Evolutionary conservation across 2,113 vertebrate genomes (phyloP), one percentile per base, ranked within the genome.

Genomic region (Xerus inauris): DNA sequence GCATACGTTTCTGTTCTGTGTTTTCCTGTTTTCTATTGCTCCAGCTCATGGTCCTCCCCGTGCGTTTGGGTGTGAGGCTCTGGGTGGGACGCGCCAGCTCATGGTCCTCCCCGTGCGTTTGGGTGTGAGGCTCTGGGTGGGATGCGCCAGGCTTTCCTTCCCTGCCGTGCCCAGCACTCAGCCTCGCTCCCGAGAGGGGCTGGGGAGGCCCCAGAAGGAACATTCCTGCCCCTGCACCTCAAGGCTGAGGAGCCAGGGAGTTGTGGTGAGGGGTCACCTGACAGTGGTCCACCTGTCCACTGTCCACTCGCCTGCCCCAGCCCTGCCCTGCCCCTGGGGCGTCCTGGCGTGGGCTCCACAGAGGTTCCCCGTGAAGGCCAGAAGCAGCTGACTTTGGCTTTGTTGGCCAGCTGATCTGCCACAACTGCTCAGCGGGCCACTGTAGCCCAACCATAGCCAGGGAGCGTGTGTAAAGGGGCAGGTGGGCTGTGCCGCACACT

Each of bases 11-110:
- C n/a, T n/a, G n/a, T n/a, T n/a, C n/a, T n/a, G n/a, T n/a, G n/a
- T n/a, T n/a, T n/a, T n/a, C n/a, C n/a, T n/a, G n/a, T n/a, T n/a
- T 49, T 17, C 20, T 0, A 0, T 14, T 0, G 0, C 6, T 0
- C n/a, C n/a, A 57, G 51, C 67, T 17, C 0, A 12, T 9, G 0
- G 4, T 0, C 11, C 42, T 59, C 57, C 4, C 1, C 5, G 2
- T 6, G 42, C 1, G 11, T 40, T 17, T 62, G 16, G 4, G 35
- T 0, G 22, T 0, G 51, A 6, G 57, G 4, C 11, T 0, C 62
- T 13, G 59, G 38, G 40, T 1, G 14, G 20, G 42, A 6, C 35
- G 35, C 13, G 47, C n/a, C n/a, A 57, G 51, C 67, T 17, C 0
- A 12, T 9, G 0, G 4, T 0, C 11, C 42, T 59, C 57, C 4